A percentile compares a stretch with the other conserved stretches of the same genome.
Evolutionary conservation across 2,113 vertebrate genomes (phyloP).

Genomic region (Lampris incognitus): DNA sequence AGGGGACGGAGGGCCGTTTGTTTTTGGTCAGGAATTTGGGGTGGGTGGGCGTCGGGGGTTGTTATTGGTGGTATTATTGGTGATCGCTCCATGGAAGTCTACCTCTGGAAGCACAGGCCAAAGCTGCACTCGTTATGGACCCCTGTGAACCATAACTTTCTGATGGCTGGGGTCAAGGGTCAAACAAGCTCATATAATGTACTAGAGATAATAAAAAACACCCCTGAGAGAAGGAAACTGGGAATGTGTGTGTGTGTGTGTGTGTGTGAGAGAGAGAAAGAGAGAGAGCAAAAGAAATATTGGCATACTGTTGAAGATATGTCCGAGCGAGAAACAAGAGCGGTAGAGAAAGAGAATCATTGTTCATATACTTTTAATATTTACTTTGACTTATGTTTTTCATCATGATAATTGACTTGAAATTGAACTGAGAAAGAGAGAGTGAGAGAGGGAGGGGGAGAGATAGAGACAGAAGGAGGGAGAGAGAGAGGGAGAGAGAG

Average conservation of each 20-base stretch:
- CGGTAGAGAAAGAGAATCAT: too few relatives aligned
- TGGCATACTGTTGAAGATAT: too few relatives aligned
- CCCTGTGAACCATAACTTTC: constrained; percentile 12
- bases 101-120: constrained; percentile 24
- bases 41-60: constrained; percentile 3
- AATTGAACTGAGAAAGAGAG: neutral
- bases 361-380: too few relatives aligned
- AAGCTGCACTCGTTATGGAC: constrained; percentile 32
- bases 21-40: constrained; percentile 6
- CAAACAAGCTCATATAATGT: constrained; percentile 37
- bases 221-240: neutral
- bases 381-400: too few relatives aligned
- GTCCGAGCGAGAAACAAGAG: too few relatives aligned
- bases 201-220: constrained; percentile 4
- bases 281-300: too few relatives aligned
- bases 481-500: neutral
- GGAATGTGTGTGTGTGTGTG: too few relatives aligned
- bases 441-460: neutral
- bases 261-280: too few relatives aligned
- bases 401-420: too few relatives aligned
- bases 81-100: constrained; percentile 1
- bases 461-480: too few relatives aligned
- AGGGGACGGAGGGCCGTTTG: neutral
- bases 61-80: neutral
- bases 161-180: constrained; percentile 35